Evolutionary conservation across 2,797 vertebrate species (phyloP).

Genomic region (Manis javanica): DNA sequence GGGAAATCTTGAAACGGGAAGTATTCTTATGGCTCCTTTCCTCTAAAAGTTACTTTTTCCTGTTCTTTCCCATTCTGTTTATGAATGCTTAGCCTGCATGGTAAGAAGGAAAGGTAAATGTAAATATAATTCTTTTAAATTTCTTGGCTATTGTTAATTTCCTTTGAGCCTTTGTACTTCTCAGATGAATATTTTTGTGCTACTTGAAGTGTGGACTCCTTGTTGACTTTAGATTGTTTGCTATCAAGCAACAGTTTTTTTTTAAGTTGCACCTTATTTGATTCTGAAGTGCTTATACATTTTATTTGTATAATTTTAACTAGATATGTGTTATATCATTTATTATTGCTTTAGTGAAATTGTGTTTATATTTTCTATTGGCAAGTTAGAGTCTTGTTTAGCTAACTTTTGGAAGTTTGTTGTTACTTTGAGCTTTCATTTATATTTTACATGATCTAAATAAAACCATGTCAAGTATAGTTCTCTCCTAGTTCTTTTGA

Average conservation of each 20-base stretch:
- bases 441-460: neutral
- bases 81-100: neutral
- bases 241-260: neutral
- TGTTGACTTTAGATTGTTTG: conserved; percentile 40
- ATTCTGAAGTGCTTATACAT: neutral
- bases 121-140: conserved; percentile 35
- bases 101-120: conserved; percentile 17
- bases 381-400: neutral
- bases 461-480: conserved; percentile 13
- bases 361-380: conserved; percentile 14
- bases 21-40: neutral
- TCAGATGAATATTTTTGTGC: conserved; percentile 4
- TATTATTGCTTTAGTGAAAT: conserved; percentile 32
- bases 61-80: neutral
- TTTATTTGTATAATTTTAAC: conserved; percentile 32
- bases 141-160: conserved; percentile 19
- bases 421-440: conserved; percentile 11
- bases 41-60: neutral
- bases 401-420: neutral
- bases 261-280: neutral
- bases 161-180: neutral
- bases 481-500: neutral
- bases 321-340: neutral
- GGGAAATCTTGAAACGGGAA: neutral
- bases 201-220: neutral